These are phyloP conservation scores for Hydroisotoma schaefferi DNA, from an alignment of 2,888 invertebrate genomes.

Conservation along the genomic window DNA sequence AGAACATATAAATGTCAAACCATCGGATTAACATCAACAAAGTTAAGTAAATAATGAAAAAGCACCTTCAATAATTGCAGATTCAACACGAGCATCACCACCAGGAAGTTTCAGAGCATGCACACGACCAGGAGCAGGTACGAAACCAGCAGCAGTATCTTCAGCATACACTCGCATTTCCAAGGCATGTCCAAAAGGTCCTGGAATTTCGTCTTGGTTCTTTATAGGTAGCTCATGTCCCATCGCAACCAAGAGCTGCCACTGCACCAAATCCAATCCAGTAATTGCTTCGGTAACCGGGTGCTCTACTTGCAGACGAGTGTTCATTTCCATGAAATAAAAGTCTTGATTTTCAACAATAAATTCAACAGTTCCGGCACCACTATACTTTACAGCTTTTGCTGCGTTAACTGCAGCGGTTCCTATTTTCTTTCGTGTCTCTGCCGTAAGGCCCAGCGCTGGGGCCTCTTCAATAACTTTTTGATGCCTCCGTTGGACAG, in stretches of 20 bases:
- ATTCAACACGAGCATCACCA: slow-evolving; percentile 41
- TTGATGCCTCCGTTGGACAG: slow-evolving; percentile 98
- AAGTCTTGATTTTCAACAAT: slow-evolving; percentile 90
- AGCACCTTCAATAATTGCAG: slow-evolving; percentile 41
- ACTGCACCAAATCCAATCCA: slow-evolving; percentile 93
- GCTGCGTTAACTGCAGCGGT: slow-evolving; percentile 91
- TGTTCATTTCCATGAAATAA: slow-evolving; percentile 99
- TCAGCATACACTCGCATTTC: slow-evolving; percentile 98
- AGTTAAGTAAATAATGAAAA: neutral
- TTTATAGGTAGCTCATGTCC: slow-evolving; percentile 62
- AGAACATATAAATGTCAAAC: neutral
- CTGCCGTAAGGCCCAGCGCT: slow-evolving; percentile 73
- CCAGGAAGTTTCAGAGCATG: slow-evolving; percentile 71
- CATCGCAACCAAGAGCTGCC: slow-evolving; percentile 71
- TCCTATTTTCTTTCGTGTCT: slow-evolving; percentile 73
- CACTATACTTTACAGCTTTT: slow-evolving; percentile 91
- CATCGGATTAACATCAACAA: neutral
- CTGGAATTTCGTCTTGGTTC: slow-evolving; percentile 68
- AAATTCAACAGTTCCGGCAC: slow-evolving; percentile 98
- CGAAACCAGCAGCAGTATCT: slow-evolving; percentile 67
- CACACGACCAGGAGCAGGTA: slow-evolving; percentile 89
- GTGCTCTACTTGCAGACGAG: slow-evolving; percentile 91
- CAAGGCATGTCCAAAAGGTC: slow-evolving; percentile 76
- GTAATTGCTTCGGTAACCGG: slow-evolving; percentile 98
- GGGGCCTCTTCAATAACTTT: slow-evolving; percentile 99